Evolutionary conservation across 2,113 vertebrate genomes (phyloP).

Genomic region (Probosciger aterrimus): DNA sequence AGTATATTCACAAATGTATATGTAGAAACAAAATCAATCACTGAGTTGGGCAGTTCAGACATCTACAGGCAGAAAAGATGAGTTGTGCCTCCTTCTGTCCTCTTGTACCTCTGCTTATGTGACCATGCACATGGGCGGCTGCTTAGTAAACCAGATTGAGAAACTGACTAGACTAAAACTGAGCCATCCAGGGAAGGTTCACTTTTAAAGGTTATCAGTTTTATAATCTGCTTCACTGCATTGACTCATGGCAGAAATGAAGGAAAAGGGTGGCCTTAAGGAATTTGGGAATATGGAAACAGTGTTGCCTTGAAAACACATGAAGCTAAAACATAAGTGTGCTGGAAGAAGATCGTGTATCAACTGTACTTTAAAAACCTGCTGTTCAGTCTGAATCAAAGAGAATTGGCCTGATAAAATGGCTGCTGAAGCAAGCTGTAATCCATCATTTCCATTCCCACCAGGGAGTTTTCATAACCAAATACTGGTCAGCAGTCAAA

Average conservation of each 20-base stretch:
- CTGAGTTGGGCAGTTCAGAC: neutral
- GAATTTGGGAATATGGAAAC: neutral
- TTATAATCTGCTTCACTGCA: neutral
- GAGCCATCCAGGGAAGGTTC: neutral
- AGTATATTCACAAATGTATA: neutral
- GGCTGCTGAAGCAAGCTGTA: neutral
- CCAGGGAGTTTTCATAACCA: neutral
- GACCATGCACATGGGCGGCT: rapidly evolving
- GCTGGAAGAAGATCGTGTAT: neutral
- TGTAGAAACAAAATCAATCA: neutral
- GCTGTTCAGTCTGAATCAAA: neutral
- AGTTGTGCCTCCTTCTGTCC: neutral
- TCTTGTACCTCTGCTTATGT: neutral
- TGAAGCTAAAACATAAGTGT: neutral
- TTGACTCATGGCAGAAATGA: neutral
- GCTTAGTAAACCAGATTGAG: neutral
- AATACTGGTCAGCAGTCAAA: neutral
- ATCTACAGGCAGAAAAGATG: neutral
- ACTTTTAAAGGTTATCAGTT: neutral
- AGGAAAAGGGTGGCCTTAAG: neutral
- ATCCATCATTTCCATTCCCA: neutral
- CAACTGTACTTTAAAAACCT: neutral
- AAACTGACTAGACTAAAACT: neutral
- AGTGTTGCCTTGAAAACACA: neutral
- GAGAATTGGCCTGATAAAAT: neutral